Evolutionary conservation across 2,888 invertebrate species (phyloP).

Genomic region (Conistra vaccinii): DNA sequence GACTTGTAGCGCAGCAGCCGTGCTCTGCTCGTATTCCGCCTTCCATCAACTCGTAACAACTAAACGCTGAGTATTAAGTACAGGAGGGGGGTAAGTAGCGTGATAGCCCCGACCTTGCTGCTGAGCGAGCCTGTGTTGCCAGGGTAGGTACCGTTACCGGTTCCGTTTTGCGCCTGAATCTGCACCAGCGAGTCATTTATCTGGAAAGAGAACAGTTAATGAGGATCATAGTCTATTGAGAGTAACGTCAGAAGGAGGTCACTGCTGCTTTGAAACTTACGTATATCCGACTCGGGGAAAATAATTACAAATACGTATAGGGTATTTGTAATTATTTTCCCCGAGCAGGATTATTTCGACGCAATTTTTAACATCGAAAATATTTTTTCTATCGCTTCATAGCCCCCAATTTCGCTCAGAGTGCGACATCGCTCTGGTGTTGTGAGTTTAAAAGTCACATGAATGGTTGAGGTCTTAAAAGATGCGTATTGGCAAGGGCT

Average conservation of each 20-base stretch:
- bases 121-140: slow-evolving; percentile 18
- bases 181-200: neutral
- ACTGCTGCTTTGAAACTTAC: too few relatives aligned
- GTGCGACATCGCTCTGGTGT: too few relatives aligned
- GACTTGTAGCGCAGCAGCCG: neutral
- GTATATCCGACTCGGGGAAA: too few relatives aligned
- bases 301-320: too few relatives aligned
- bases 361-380: too few relatives aligned
- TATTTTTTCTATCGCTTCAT: too few relatives aligned
- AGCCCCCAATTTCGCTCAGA: too few relatives aligned
- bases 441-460: too few relatives aligned
- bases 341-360: too few relatives aligned
- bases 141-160: slow-evolving; percentile 16
- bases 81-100: slow-evolving; percentile 31
- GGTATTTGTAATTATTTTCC: too few relatives aligned
- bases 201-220: slow-evolving; percentile 6
- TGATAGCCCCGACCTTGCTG: slow-evolving; percentile 20
- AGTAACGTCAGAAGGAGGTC: neutral
- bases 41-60: neutral
- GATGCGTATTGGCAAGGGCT: too few relatives aligned
- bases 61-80: slow-evolving; percentile 41
- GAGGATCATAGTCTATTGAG: neutral
- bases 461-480: too few relatives aligned
- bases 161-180: neutral
- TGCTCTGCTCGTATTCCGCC: neutral